Base-by-base conservation (phyloP, 2,113 vertebrate species). In the Andinoacara biseriatus region DNA sequence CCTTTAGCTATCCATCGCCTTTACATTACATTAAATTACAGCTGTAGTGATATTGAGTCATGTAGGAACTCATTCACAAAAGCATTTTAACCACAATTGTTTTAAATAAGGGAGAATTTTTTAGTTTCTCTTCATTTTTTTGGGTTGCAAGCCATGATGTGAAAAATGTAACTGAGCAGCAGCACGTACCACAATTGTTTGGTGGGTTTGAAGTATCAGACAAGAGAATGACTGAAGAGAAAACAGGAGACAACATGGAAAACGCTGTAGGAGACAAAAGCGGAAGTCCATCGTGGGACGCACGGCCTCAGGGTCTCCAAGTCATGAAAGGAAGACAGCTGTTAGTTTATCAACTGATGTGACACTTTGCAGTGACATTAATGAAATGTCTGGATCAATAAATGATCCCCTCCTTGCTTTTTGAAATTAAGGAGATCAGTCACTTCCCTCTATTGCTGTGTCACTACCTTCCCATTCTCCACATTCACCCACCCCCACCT, bases 341-440 rank as follows among this genome's bases (percentile, higher is more conserved):
- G 83, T 14, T 72, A 72, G 67, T 93, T 93, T 89, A 90, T 94
- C 92, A 93, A 89, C 82, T 72, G 76, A 90, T 63, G 87, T 90
- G 91, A 91, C 92, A 86, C 86, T 86, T 85, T 88, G 81, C 76
- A 56, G 63, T 78, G 90, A 90, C 91, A 91, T 92, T 95, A 94
- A 95, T 94, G 93, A 95, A 93, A 94, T 80, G 90, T 91, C 90
- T 72, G 56, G 84, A 94, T 95, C 94, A 90, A 96, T 95, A 93
- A 94, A 94, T 89, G 91, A 94, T 93, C 88, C 91, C 85, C 88
- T 94, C 87, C 82, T 78, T 87, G 90, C 89, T 80, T 84, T 75
- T 15, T 87, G 87, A 94, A 95, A 95, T 95, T 90, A 95, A 95
- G 87, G 77, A 91, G 87, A 96, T 95, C 94, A 89, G 92, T 95